Evolutionary conservation across 2,888 invertebrate species (phyloP).

Genomic region (Eustalomyia histrio): DNA sequence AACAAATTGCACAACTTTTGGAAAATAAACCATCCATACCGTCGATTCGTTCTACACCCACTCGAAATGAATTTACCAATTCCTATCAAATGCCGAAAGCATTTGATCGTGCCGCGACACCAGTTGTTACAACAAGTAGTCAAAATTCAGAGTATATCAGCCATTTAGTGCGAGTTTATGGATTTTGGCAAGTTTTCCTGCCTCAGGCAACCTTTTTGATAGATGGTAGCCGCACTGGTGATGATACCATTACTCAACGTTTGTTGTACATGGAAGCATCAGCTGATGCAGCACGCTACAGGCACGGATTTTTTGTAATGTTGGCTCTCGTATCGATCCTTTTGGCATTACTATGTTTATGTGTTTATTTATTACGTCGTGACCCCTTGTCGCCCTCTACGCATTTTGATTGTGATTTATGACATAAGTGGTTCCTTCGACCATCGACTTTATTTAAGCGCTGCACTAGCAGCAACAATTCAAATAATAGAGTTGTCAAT

Average conservation of each 20-base stretch:
- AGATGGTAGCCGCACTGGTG: slow-evolving; percentile 61
- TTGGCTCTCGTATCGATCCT: slow-evolving; percentile 75
- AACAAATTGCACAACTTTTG: slow-evolving; percentile 74
- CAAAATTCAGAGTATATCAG: slow-evolving; percentile 73
- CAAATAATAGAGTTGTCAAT: slow-evolving; percentile 35
- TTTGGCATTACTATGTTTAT: slow-evolving; percentile 75
- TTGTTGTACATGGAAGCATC: slow-evolving; percentile 73
- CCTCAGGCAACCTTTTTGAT: slow-evolving; percentile 67
- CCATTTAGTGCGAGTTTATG: slow-evolving; percentile 76
- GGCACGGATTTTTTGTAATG: slow-evolving; percentile 79
- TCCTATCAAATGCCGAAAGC: slow-evolving; percentile 66
- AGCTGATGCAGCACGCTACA: slow-evolving; percentile 77
- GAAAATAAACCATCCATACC: slow-evolving; percentile 40
- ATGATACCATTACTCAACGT: slow-evolving; percentile 70
- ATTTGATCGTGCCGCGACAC: slow-evolving; percentile 34
- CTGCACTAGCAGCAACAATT: slow-evolving; percentile 53
- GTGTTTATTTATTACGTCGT: slow-evolving; percentile 77
- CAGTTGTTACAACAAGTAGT: not conserved
- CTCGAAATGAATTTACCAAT: slow-evolving; percentile 72
- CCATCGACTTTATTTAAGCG: slow-evolving; percentile 74
- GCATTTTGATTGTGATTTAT: slow-evolving; percentile 72
- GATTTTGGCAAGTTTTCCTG: slow-evolving; percentile 77
- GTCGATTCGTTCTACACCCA: slow-evolving; percentile 68
- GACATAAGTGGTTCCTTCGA: slow-evolving; percentile 79
- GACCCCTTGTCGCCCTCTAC: slow-evolving; percentile 68